Conservation (phyloP, 2,113 vertebrate genomes). For the Alethe diademata region DNA sequence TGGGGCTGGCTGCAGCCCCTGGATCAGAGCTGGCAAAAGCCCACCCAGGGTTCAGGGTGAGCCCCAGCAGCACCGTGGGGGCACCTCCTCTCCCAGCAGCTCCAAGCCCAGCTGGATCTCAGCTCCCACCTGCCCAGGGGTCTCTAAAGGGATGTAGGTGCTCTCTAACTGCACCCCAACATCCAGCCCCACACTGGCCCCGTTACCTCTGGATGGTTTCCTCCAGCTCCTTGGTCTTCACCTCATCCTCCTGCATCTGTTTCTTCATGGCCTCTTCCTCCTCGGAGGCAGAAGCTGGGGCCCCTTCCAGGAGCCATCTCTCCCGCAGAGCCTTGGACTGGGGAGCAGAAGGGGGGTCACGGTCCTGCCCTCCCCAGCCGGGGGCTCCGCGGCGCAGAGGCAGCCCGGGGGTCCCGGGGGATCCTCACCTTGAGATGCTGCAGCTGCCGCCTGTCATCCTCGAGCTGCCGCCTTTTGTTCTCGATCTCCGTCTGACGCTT, state of each 20-base stretch:
- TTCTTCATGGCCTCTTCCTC: conserved; percentile 82
- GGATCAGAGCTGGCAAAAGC: background rate
- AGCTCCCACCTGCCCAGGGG: background rate
- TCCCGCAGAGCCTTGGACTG: conserved; percentile 92
- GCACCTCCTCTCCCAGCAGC: background rate
- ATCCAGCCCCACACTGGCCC: rapidly evolving
- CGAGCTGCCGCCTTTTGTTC: conserved; percentile 85
- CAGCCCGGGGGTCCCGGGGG: rapidly evolving
- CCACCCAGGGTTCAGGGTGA: background rate
- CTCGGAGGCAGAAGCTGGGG: conserved; percentile 76
- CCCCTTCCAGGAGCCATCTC: conserved; percentile 93
- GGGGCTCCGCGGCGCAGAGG: background rate
- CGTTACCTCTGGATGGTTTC: conserved; percentile 85
- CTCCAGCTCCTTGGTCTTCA: conserved; percentile 83
- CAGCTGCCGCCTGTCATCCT: conserved; percentile 86
- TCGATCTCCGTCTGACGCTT: conserved; percentile 87
- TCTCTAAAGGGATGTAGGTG: rapidly evolving
- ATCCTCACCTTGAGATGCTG: conserved; percentile 88
- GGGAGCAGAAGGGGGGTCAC: background rate
- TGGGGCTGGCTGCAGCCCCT: background rate
- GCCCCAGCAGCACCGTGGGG: rapidly evolving
- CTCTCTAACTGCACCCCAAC: background rate
- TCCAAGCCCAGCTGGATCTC: background rate
- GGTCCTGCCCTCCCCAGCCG: background rate
- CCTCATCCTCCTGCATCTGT: conserved; percentile 86